Conservation (phyloP, 2,888 invertebrate species). For the Rosalia funebris region DNA sequence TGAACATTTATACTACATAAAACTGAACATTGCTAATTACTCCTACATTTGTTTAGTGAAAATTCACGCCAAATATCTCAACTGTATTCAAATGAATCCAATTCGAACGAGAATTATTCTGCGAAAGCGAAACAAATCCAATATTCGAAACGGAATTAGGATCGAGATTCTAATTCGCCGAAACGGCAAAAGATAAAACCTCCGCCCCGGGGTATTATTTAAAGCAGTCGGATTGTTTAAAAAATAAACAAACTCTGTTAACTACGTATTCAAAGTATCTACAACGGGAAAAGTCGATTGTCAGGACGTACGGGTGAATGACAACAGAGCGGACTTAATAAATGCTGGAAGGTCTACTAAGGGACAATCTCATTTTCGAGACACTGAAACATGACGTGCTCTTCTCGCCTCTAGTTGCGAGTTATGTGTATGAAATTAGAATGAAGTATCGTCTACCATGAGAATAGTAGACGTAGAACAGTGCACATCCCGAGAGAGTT, state of each 20-base stretch:
- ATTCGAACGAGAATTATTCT: slow-evolving; percentile 18
- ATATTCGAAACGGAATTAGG: neutral
- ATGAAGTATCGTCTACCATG: too few relatives aligned
- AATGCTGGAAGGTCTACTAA: slow-evolving; percentile 38
- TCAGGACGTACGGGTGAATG: slow-evolving; percentile 32
- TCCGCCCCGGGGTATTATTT: neutral
- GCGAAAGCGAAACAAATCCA: neutral
- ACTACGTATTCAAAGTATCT: neutral
- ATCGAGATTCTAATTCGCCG: neutral
- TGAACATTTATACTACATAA: too few relatives aligned
- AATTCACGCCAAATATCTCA: too few relatives aligned
- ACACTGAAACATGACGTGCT: too few relatives aligned
- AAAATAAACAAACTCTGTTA: slow-evolving; percentile 19
- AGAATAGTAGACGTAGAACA: too few relatives aligned
- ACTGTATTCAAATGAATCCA: slow-evolving; percentile 33
- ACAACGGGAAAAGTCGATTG: slow-evolving; percentile 37
- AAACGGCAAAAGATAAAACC: neutral
- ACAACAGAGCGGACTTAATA: slow-evolving; percentile 37
- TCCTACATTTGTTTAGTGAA: too few relatives aligned
- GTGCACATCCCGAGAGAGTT: too few relatives aligned
- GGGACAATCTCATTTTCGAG: too few relatives aligned
- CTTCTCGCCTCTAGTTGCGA: too few relatives aligned
- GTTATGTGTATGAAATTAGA: too few relatives aligned
- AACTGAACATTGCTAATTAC: too few relatives aligned
- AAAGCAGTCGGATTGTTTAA: neutral